phyloP scores from a whole-genome alignment of 1,140 invertebrate genomes.

The Drepana arcuata region DNA sequence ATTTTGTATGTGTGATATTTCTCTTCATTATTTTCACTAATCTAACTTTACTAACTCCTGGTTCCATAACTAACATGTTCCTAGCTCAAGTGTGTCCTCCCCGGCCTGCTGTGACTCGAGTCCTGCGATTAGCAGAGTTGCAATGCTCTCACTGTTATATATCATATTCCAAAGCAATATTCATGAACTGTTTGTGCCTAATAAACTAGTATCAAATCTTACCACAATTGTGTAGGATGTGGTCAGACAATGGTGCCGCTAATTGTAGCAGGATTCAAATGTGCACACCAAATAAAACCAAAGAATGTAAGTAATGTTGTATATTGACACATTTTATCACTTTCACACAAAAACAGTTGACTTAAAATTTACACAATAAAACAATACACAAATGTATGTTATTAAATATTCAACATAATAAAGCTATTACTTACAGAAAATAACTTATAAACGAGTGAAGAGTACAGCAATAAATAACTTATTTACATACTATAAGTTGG shows the following conservation, averaged over 20 bases:
- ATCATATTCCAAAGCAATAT: no score
- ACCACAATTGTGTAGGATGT: no score
- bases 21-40: conserved; percentile 36
- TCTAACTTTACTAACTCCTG: no score
- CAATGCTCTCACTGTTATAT: no score
- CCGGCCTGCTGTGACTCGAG: conserved; percentile 7
- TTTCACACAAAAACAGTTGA: conserved; percentile 62
- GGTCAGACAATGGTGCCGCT: no score
- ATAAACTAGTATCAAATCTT: no score
- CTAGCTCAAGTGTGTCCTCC: conserved; percentile 25
- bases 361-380: conserved; percentile 64
- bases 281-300: conserved; percentile 37
- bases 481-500: no score
- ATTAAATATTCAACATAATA: conserved; percentile 64
- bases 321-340: conserved; percentile 66
- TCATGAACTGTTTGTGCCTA: no score
- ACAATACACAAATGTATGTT: conserved; percentile 61
- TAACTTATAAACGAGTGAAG: conserved; percentile 41
- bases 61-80: no score
- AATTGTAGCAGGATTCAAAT: no score
- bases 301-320: conserved; percentile 57
- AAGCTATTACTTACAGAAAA: conserved; percentile 53
- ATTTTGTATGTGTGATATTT: conserved; percentile 69
- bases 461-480: conserved; percentile 54
- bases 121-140: no score